phyloP scores from a whole-genome alignment of 2,113 vertebrate species.

The Zeus faber region DNA sequence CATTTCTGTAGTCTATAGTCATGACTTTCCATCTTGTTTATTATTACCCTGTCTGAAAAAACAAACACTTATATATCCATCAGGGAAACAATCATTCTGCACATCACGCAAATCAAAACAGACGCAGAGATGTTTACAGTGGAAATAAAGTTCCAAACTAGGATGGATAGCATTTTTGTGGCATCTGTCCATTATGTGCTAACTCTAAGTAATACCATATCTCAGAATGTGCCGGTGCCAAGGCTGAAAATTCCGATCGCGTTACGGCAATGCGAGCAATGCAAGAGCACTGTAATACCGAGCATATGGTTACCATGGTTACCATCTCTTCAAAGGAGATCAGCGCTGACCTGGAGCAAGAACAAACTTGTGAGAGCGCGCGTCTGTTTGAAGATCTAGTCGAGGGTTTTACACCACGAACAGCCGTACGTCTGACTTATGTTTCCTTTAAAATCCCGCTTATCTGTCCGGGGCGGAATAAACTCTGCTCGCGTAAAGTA shows the following conservation, averaged over 20 bases:
- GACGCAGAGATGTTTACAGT: no score
- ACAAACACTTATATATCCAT: no score
- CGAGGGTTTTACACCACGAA: slow-evolving; percentile 41
- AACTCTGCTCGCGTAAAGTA: no score
- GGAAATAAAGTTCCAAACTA: no score
- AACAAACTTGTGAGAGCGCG: slow-evolving; percentile 45
- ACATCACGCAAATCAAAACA: no score
- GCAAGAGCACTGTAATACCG: slow-evolving; percentile 51
- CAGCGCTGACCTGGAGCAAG: slow-evolving; percentile 51
- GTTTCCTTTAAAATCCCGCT: slow-evolving; percentile 11
- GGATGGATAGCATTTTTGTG: no score
- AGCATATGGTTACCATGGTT: slow-evolving; percentile 62
- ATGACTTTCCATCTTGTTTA: no score
- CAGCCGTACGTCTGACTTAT: slow-evolving; percentile 29
- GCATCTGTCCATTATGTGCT: slow-evolving; percentile 8
- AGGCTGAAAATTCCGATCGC: slow-evolving; percentile 56
- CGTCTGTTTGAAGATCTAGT: slow-evolving; percentile 24
- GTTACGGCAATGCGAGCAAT: slow-evolving; percentile 33
- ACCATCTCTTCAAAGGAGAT: slow-evolving; percentile 53
- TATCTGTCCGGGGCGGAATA: no score
- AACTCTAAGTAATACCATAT: slow-evolving; percentile 29
- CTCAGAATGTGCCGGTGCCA: slow-evolving; percentile 22
- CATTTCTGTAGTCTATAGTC: no score
- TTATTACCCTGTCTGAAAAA: no score
- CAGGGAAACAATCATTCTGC: no score